A percentile compares a stretch with the other conserved stretches of the same genome.
Conservation (phyloP, 2,113 vertebrate genomes). For the Boleophthalmus pectinirostris region DNA sequence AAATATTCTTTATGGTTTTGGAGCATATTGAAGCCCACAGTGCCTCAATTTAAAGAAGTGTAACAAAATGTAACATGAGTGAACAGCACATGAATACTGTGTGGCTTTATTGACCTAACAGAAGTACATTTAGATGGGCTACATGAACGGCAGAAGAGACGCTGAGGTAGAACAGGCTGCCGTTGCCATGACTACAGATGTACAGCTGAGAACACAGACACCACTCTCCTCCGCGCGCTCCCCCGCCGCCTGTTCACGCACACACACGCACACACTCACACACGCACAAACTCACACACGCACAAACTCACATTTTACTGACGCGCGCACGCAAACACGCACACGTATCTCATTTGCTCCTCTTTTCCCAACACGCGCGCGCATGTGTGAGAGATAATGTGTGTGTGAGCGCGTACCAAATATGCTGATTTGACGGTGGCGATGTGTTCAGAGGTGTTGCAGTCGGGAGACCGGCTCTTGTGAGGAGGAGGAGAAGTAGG, state of each 20-base stretch:
- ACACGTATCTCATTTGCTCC: slow-evolving; percentile 20
- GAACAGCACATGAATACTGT: too few relatives aligned
- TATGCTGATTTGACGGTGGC: slow-evolving; percentile 97
- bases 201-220: slow-evolving; percentile 75
- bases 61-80: too few relatives aligned
- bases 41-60: too few relatives aligned
- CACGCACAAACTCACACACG: slow-evolving; percentile 5
- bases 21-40: too few relatives aligned
- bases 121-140: slow-evolving; percentile 19
- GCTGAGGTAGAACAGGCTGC: slow-evolving; percentile 70
- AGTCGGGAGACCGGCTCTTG: slow-evolving; percentile 92
- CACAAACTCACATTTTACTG: slow-evolving; percentile 10
- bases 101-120: too few relatives aligned
- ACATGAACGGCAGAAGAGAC: slow-evolving; percentile 39
- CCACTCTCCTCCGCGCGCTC: slow-evolving; percentile 21
- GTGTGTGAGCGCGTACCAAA: slow-evolving; percentile 82
- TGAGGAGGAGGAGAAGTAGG: slow-evolving; percentile 96
- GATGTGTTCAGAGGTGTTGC: slow-evolving; percentile 93
- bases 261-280: slow-evolving; percentile 13
- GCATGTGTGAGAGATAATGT: slow-evolving; percentile 23
- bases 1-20: too few relatives aligned
- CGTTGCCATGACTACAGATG: slow-evolving; percentile 82
- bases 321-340: not conserved
- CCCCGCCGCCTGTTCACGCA: slow-evolving; percentile 30
- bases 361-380: slow-evolving; percentile 12